phyloP scores from a whole-genome alignment of 1,140 invertebrate species.

The Lethrus apterus region DNA sequence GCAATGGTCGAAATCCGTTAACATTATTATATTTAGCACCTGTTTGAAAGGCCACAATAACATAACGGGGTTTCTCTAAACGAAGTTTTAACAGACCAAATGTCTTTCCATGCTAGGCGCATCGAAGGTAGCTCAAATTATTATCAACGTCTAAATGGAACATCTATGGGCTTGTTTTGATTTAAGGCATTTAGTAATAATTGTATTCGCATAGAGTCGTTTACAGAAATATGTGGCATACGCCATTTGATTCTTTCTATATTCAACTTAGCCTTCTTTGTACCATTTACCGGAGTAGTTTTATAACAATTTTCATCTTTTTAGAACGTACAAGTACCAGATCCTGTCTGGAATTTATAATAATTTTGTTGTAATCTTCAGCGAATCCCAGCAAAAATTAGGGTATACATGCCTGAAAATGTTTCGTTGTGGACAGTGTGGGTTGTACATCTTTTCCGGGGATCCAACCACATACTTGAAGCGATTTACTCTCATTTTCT shows the following conservation, averaged over 20 bases:
- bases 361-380: conserved; percentile 34
- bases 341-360: conserved; percentile 40
- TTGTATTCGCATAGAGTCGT: too few relatives aligned
- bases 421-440: conserved; percentile 19
- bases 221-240: too few relatives aligned
- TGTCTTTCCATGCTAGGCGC: conserved; percentile 13
- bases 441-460: conserved; percentile 14
- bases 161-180: conserved; percentile 6
- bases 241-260: too few relatives aligned
- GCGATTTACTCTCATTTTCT: too few relatives aligned
- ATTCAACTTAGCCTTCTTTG: too few relatives aligned
- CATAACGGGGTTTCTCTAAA: conserved; percentile 17
- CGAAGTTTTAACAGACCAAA: conserved; percentile 18
- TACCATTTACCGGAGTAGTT: too few relatives aligned
- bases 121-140: conserved; percentile 15
- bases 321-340: conserved; percentile 36
- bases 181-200: neutral
- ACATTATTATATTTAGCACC: neutral
- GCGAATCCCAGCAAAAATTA: conserved; percentile 11
- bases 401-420: conserved; percentile 19
- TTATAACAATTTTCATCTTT: conserved; percentile 19
- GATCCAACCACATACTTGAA: too few relatives aligned
- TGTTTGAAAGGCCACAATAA: conserved; percentile 20
- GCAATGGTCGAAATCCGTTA: neutral
- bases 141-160: conserved; percentile 17